These are phyloP conservation scores for Anabas testudineus DNA, from an alignment of 2,797 vertebrate species.

Conservation along the genomic window DNA sequence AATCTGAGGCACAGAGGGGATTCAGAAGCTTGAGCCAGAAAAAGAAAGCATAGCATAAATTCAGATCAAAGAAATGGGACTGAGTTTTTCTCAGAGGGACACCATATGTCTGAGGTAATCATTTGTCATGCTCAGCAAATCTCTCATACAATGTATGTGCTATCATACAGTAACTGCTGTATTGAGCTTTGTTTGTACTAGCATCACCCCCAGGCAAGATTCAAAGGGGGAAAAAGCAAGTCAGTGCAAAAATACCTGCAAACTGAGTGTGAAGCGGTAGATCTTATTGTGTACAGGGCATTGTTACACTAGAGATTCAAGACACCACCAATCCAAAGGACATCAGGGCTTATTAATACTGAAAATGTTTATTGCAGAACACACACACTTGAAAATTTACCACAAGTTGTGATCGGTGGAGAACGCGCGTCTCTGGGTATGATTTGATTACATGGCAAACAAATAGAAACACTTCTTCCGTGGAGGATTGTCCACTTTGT, in stretches of 20 bases:
- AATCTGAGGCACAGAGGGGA: slow-evolving; percentile 56
- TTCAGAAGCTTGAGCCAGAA: slow-evolving; percentile 27
- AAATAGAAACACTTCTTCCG: slow-evolving; percentile 11
- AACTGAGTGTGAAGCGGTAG: slow-evolving; percentile 50
- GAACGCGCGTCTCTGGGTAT: slow-evolving; percentile 38
- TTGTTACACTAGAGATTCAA: slow-evolving; percentile 31
- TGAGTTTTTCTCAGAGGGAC: slow-evolving; percentile 59
- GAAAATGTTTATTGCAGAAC: slow-evolving; percentile 21
- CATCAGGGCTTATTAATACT: background rate
- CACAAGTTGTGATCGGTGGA: slow-evolving; percentile 24
- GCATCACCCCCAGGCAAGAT: slow-evolving; percentile 52
- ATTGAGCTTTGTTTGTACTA: slow-evolving; percentile 53
- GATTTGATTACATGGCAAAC: slow-evolving; percentile 23
- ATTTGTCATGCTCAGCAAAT: slow-evolving; percentile 65
- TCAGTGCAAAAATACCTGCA: slow-evolving; percentile 65
- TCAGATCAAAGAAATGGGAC: slow-evolving; percentile 63
- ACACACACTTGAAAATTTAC: slow-evolving; percentile 14
- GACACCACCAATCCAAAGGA: slow-evolving; percentile 18
- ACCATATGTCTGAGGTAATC: slow-evolving; percentile 65
- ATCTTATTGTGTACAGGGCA: slow-evolving; percentile 46
- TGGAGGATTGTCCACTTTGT: slow-evolving; percentile 25
- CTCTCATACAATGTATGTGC: slow-evolving; percentile 53
- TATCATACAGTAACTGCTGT: slow-evolving; percentile 48
- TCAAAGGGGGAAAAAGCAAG: slow-evolving; percentile 47
- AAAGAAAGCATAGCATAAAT: slow-evolving; percentile 65